Base-by-base conservation (phyloP, 2,113 vertebrate species). In the Elanus axillaris region DNA sequence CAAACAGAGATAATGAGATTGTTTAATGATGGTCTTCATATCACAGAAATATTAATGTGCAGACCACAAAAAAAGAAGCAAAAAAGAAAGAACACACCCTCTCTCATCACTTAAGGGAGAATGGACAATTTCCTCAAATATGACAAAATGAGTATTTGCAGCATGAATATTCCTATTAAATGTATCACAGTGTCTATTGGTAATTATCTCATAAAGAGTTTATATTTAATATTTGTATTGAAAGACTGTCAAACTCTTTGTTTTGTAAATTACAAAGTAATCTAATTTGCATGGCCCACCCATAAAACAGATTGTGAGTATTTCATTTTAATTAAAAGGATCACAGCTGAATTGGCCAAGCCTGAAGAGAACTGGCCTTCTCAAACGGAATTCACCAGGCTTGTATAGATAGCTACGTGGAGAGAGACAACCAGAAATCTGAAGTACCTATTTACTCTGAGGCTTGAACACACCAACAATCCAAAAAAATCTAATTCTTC, bases 1-100 rank as follows among this genome's bases (percentile, higher is more conserved):
- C 76, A 96, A 86, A 92, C 27, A 88, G 80, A 94, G 69, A 78
- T 95, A 97, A 97, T 96, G 52, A 95, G 72, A 96, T 94, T 95
- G 32, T 91, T 97, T 97, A 96, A 91, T 82, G 72, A 91, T 66
- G 36, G 95, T 85, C 52, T 75, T 88, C 68, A 67, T 86, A 71
- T 23, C 59, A 81, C 52, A 93, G 71, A 94, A 95, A 90, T 64
- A 69, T 92, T 96, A 95, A 97, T 96, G 60, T 94, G 17, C 88
- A 90, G n/a, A 22, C 34, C n/a, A 91, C 20, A 43, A 90, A 96
- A 93, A 78, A 63, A 50, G 17, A 82, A 75, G 52, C 9, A 86
- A 80, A 76, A 48, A 1, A 1, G 7, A 4, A 66, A 90, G 45
- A 79, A 73, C 22, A 43, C 6, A 40, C 23, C 9, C 15, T 63